Conservation (phyloP, 1,140 invertebrate genomes). For the Cryptotermes secundus region DNA sequence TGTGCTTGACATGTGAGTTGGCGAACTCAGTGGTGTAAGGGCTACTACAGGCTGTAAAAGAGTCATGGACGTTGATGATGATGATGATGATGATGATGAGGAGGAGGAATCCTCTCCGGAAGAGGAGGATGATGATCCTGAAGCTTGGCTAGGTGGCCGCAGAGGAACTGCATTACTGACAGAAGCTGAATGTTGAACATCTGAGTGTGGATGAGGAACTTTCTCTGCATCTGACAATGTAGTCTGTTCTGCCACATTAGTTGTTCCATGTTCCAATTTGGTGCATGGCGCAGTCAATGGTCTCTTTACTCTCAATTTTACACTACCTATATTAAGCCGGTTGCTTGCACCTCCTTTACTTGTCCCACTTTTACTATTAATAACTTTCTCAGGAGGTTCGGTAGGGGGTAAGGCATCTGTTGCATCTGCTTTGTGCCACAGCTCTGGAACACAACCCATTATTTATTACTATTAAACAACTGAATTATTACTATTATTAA, state of each 20-base stretch:
- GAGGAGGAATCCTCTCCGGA: no score
- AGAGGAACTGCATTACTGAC: constrained; percentile 33
- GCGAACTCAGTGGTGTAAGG: constrained; percentile 18
- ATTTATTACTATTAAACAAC: neutral
- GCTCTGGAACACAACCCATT: constrained; percentile 22
- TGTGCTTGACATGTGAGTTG: neutral
- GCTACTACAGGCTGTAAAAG: constrained; percentile 36
- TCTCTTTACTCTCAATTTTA: constrained; percentile 27
- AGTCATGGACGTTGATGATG: constrained; percentile 39
- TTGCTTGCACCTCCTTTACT: neutral
- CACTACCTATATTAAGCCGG: constrained; percentile 7
- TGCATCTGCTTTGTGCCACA: constrained; percentile 31
- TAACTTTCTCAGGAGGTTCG: constrained; percentile 24
- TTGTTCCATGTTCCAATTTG: neutral
- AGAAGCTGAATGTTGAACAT: constrained; percentile 42
- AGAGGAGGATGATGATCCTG: no score
- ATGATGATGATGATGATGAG: no score
- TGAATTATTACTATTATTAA: neutral
- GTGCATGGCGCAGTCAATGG: neutral
- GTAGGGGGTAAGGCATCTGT: neutral
- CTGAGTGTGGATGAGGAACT: constrained; percentile 42
- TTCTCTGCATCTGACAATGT: constrained; percentile 32
- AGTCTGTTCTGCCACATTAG: neutral
- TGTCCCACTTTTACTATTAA: constrained; percentile 23
- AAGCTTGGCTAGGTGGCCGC: constrained; percentile 42